These are phyloP conservation scores for Yasuhikotakia modesta DNA, from an alignment of 2,797 vertebrate genomes.

Conservation along the genomic window DNA sequence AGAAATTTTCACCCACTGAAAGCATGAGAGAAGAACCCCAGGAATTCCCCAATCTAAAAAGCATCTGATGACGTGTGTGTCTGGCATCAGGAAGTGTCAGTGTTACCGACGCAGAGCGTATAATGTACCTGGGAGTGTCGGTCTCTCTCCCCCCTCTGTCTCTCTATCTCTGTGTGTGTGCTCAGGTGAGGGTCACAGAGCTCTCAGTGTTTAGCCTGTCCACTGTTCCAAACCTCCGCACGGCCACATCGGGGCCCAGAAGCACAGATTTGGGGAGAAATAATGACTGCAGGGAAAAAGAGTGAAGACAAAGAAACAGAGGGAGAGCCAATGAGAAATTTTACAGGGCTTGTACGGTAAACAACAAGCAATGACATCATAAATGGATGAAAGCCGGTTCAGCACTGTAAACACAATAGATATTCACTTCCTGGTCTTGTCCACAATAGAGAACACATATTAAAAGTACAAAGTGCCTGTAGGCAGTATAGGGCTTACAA, in stretches of 20 bases:
- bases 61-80: slow-evolving; percentile 1
- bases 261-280: slow-evolving; percentile 42
- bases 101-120: background rate
- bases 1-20: background rate
- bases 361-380: slow-evolving; percentile 11
- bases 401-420: slow-evolving; percentile 31
- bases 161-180: slow-evolving; percentile 29
- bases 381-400: slow-evolving; percentile 15
- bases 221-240: slow-evolving; percentile 70
- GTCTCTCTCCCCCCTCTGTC: slow-evolving; percentile 41
- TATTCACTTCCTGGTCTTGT: slow-evolving; percentile 11
- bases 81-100: slow-evolving; percentile 8
- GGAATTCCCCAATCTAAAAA: background rate
- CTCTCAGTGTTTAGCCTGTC: slow-evolving; percentile 68
- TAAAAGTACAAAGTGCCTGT: slow-evolving; percentile 2
- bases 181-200: slow-evolving; percentile 71
- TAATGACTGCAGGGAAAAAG: slow-evolving; percentile 7
- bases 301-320: slow-evolving; percentile 2
- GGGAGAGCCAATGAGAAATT: background rate
- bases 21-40: background rate
- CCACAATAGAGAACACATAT: slow-evolving; percentile 14
- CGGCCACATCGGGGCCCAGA: slow-evolving; percentile 78
- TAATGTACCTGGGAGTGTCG: slow-evolving; percentile 50
- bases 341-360: background rate
- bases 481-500: slow-evolving; percentile 14